These are phyloP conservation scores for Zapornia atra DNA, from an alignment of 2,113 vertebrate genomes.

Conservation along the genomic window DNA sequence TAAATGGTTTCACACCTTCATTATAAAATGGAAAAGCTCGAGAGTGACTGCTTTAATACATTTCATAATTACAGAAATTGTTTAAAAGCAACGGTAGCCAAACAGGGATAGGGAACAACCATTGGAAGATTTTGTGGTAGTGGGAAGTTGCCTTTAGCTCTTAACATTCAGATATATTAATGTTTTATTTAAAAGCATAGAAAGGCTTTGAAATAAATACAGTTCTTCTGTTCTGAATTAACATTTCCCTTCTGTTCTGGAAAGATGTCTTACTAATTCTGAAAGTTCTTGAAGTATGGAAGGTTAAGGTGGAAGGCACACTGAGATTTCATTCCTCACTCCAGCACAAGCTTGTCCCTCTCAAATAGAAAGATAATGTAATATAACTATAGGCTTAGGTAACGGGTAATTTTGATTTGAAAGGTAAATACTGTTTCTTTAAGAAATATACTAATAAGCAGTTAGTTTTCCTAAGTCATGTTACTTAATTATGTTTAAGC, in stretches of 20 bases:
- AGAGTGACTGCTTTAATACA: not conserved
- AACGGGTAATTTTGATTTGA: not conserved
- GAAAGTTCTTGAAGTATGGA: not conserved
- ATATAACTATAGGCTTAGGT: not conserved
- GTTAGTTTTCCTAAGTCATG: not conserved
- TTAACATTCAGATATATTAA: not conserved
- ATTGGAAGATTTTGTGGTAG: not conserved
- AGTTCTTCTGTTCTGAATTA: not conserved
- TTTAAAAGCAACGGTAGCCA: accelerated
- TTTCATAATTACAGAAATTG: not conserved
- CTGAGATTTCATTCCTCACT: not conserved
- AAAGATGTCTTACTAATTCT: not conserved
- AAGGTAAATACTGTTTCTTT: not conserved
- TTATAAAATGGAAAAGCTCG: not conserved
- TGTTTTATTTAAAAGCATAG: not conserved
- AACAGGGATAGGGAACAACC: not conserved
- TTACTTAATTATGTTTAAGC: not conserved
- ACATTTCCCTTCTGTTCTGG: not conserved
- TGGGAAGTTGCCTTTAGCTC: not conserved
- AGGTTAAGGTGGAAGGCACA: not conserved
- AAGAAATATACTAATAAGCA: not conserved
- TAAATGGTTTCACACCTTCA: not conserved
- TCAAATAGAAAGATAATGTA: not conserved
- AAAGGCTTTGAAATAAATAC: not conserved
- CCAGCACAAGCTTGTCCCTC: not conserved